A percentile compares a stretch with the other conserved stretches of the same genome.
phyloP scores from a whole-genome alignment of 2,888 invertebrate genomes.

The Boloria selene region DNA sequence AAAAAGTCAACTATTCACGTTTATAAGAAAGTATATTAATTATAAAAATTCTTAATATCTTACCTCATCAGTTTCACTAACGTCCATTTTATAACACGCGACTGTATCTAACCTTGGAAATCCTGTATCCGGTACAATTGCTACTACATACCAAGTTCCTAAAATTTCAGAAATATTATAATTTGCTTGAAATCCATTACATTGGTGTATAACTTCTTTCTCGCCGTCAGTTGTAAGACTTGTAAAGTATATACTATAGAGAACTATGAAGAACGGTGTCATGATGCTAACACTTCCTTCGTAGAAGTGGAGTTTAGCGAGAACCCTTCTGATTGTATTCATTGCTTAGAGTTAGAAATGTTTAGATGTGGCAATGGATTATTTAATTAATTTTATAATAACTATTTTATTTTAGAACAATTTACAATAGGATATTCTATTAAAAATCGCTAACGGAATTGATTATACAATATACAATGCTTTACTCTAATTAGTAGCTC shows the following conservation, averaged over 20 bases:
- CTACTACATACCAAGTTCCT: constrained; percentile 68
- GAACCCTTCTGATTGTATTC: constrained; percentile 16
- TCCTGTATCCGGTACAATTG: constrained; percentile 64
- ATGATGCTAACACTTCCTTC: constrained; percentile 42
- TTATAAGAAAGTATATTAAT: background rate
- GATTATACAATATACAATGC: too few species aligned
- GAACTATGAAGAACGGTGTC: constrained; percentile 43
- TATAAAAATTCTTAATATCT: constrained; percentile 17
- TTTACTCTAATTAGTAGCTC: too few species aligned
- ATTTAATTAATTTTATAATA: background rate
- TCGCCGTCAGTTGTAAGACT: constrained; percentile 39
- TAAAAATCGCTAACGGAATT: too few species aligned
- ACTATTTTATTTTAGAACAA: background rate
- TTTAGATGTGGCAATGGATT: background rate
- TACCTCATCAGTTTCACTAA: constrained; percentile 71
- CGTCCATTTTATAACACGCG: constrained; percentile 64
- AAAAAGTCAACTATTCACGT: too few species aligned
- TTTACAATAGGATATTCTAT: background rate
- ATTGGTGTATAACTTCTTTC: constrained; percentile 42
- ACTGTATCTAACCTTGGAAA: constrained; percentile 57
- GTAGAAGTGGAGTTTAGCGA: constrained; percentile 21
- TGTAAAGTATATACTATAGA: constrained; percentile 40
- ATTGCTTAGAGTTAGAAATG: constrained; percentile 5
- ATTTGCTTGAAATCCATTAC: constrained; percentile 60
- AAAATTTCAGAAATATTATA: constrained; percentile 58